Base-by-base conservation (phyloP, 2,888 invertebrate genomes). In the Disparrhopalites patrizii region DNA sequence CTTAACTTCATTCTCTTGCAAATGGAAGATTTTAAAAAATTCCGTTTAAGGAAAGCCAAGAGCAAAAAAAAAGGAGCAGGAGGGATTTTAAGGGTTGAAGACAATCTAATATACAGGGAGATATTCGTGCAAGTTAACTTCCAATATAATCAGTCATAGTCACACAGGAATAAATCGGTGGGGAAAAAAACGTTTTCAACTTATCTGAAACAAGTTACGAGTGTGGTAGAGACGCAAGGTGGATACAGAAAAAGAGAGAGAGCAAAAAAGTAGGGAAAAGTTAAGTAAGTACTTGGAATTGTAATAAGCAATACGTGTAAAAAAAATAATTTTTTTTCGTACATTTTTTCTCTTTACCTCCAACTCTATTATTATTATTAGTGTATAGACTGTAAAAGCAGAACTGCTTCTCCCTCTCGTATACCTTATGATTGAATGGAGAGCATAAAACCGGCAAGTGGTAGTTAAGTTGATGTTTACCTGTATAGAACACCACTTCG, bases 71-170 rank as follows among this genome's bases (percentile, higher is more conserved):
- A n/a, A n/a, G n/a, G n/a, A n/a, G n/a, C n/a, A n/a, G n/a, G n/a
- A n/a, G n/a, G n/a, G n/a, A n/a, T n/a, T n/a, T n/a, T n/a, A n/a
- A n/a, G n/a, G n/a, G n/a, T n/a, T n/a, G n/a, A n/a, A n/a, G n/a
- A n/a, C n/a, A n/a, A n/a, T n/a, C n/a, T n/a, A n/a, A n/a, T n/a
- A n/a, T n/a, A n/a, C n/a, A n/a, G n/a, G n/a, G n/a, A 47, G 8
- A 47, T 20, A 18, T 47, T 47, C 47, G 47, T 18, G 47, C 47
- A 47, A n/a, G 3, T 47, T n/a, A 20, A 23, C 47, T 47, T 40
- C 15, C n/a, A 43, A 47, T 36, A 18, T 50, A 47, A 60, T 60
- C 60, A 60, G 60, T 60, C 60, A 60, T 43, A 60, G 60, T 60
- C 60, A 60, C n/a, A n/a, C 43, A 60, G 18, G 31, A 60, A 60